phyloP scores from a whole-genome alignment of 2,113 vertebrate genomes.

The Poeciliopsis retropinna region DNA sequence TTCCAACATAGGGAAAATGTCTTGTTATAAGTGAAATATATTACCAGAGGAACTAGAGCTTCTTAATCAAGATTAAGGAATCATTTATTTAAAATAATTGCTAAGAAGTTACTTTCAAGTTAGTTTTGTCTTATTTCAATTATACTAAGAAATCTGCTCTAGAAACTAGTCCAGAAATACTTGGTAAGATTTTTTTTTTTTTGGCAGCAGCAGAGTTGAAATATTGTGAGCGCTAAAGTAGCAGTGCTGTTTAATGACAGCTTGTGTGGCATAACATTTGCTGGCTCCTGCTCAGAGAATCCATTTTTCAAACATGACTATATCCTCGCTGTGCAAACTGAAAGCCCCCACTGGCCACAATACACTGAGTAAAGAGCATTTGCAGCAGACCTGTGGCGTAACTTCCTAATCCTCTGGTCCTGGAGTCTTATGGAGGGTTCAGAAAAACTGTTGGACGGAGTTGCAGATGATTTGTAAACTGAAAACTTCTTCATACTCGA shows the following conservation, averaged over 20 bases:
- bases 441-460: slow-evolving; percentile 8
- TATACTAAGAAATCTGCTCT: too few species aligned
- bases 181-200: too few species aligned
- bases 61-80: too few species aligned
- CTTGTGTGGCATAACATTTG: slow-evolving; percentile 53
- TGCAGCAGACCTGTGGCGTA: slow-evolving; percentile 39
- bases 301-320: slow-evolving; percentile 51
- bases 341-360: slow-evolving; percentile 21
- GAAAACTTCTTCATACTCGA: background rate
- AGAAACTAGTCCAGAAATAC: too few species aligned
- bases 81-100: too few species aligned
- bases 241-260: slow-evolving; percentile 47
- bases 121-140: too few species aligned
- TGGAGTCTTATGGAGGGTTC: background rate
- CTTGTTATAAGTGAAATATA: too few species aligned
- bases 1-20: too few species aligned
- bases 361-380: slow-evolving; percentile 42
- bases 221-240: slow-evolving; percentile 46
- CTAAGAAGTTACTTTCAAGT: too few species aligned
- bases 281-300: slow-evolving; percentile 46
- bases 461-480: background rate
- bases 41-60: too few species aligned
- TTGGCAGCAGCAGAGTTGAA: slow-evolving; percentile 48
- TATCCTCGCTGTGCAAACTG: slow-evolving; percentile 37
- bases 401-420: slow-evolving; percentile 28